Evolutionary conservation across 2,797 vertebrate species (phyloP).

Genomic region (Mus caroli): DNA sequence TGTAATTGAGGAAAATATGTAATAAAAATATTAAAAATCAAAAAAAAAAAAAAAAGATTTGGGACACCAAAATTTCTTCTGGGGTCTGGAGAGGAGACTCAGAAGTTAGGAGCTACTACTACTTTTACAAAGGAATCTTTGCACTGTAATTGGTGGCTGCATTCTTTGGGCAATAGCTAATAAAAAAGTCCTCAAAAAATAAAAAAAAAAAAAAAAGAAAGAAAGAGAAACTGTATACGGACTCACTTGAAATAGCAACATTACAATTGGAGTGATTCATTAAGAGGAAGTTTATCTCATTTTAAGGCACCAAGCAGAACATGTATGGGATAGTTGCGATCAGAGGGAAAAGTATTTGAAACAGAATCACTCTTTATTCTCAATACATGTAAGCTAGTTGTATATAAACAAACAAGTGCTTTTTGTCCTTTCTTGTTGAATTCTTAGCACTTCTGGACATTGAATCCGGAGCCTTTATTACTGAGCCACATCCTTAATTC

Average conservation of each 20-base stretch:
- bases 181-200: too few species aligned
- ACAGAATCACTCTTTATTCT: neutral
- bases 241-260: neutral
- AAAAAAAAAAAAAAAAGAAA: too few species aligned
- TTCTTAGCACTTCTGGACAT: neutral
- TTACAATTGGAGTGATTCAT: neutral
- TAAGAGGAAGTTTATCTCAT: constrained; percentile 25
- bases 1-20: too few species aligned
- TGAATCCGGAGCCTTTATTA: neutral
- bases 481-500: neutral
- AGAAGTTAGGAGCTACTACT: too few species aligned
- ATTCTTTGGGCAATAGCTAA: too few species aligned
- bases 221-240: neutral
- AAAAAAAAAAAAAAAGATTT: too few species aligned
- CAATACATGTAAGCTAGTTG: neutral
- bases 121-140: too few species aligned
- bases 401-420: neutral
- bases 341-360: neutral
- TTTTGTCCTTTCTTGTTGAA: neutral
- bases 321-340: neutral
- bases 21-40: too few species aligned
- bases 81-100: too few species aligned
- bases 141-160: too few species aligned
- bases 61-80: too few species aligned
- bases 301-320: constrained; percentile 26